Evolutionary conservation across 1,140 invertebrate genomes (phyloP), one percentile per base, ranked within the genome.

Genomic region (Drosophila nasuta): DNA sequence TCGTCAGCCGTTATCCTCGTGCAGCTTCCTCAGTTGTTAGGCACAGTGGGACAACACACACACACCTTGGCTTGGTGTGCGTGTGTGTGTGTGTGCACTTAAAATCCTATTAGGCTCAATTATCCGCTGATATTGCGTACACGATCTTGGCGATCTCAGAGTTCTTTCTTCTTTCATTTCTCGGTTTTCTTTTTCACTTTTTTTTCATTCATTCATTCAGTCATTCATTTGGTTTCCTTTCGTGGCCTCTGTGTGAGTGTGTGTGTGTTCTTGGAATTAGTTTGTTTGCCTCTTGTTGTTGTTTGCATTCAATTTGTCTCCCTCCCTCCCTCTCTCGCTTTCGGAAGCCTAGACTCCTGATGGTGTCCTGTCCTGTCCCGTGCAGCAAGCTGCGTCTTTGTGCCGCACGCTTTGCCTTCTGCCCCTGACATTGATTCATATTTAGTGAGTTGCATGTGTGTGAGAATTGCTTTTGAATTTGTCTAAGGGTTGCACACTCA

Each of bases 71-170:
- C 33, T 33, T 8, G 7, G 6, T 66, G 13, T 65, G 25, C 8
- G n/a, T 66, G 35, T 60, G 5, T 73, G 64, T 71, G 83, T 75
- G 75, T 66, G 80, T 75, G 81, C 85, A 91, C 89, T 91, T 91
- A 91, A 91, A 91, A 91, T 91, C 83, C 88, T 91, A 91, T 91
- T 91, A 91, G 89, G 81, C 81, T 91, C 89, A 91, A 91, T 91
- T 91, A 91, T 91, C 89, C 89, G 89, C 81, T 79, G 89, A 88
- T 91, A 85, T 91, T 91, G 88, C 83, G 85, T 88, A 88, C 85
- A 89, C 85, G 85, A 89, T 85, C 68, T 75, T 80, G 66, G 57
- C 52, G 33, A 43, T 85, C 79, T 60, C 66, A 56, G 62, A 51
- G 69, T 77, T 77, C 49, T 56, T 45, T 65, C 28, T 43, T 38